These are phyloP conservation scores for Nothura maculosa DNA, from an alignment of 2,797 vertebrate genomes.

Conservation along the genomic window DNA sequence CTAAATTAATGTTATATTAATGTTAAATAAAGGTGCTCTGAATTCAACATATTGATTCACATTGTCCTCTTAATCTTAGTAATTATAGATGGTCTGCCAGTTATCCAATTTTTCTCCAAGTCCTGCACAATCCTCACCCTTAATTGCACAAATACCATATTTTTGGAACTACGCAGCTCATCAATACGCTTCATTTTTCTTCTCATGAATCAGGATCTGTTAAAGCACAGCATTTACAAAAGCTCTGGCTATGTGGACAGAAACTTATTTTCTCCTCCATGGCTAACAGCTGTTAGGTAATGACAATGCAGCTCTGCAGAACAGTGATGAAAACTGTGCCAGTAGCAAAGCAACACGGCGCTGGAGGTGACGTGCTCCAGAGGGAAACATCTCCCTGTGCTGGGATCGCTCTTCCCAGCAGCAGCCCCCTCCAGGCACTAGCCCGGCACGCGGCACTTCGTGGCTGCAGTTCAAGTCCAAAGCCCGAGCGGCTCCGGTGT, in stretches of 20 bases:
- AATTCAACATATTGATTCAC: not conserved
- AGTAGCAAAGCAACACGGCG: conserved; percentile 53
- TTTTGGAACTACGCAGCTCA: conserved; percentile 37
- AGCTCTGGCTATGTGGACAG: not conserved
- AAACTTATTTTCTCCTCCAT: not conserved
- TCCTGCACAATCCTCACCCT: not conserved
- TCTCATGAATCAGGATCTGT: not conserved
- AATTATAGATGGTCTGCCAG: conserved; percentile 20
- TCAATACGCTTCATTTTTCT: conserved; percentile 39
- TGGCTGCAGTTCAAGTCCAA: conserved; percentile 43
- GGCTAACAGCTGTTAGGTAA: conserved; percentile 3
- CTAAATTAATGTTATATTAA: conserved; percentile 11
- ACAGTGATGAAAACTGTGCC: conserved; percentile 8
- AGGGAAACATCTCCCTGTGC: conserved; percentile 10
- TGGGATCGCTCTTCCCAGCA: conserved; percentile 36
- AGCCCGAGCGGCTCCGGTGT: conserved; percentile 20
- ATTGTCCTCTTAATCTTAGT: conserved; percentile 3
- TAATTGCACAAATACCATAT: conserved; percentile 32
- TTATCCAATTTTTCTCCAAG: not conserved
- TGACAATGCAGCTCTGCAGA: not conserved
- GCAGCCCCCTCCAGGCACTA: not conserved
- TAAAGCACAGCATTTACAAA: not conserved
- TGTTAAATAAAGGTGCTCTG: not conserved
- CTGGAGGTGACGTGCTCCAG: not conserved
- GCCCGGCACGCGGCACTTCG: conserved; percentile 12